These are phyloP conservation scores for Plagodis dolabraria DNA, from an alignment of 2,888 invertebrate genomes.

Conservation along the genomic window DNA sequence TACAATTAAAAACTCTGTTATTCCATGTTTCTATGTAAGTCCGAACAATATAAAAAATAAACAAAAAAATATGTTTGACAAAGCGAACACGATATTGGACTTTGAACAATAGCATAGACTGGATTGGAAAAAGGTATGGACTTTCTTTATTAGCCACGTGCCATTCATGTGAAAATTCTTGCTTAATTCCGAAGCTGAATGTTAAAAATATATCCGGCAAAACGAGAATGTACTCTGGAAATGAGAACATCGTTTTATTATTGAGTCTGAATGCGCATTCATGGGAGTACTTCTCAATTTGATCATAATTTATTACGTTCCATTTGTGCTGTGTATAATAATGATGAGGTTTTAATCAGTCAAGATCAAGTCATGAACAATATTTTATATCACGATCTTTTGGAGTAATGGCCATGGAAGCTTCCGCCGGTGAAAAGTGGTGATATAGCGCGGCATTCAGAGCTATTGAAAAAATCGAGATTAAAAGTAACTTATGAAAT, in stretches of 20 bases:
- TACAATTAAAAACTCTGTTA: neutral
- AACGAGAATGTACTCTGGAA: too few species aligned
- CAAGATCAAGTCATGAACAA: too few species aligned
- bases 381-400: too few species aligned
- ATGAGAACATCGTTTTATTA: constrained; percentile 8
- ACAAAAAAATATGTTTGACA: constrained; percentile 24
- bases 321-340: too few species aligned
- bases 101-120: constrained; percentile 37
- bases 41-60: constrained; percentile 18
- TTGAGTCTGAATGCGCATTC: constrained; percentile 2
- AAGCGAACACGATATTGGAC: constrained; percentile 37
- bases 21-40: constrained; percentile 9
- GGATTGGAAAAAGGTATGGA: constrained; percentile 35
- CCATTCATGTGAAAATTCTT: constrained; percentile 35
- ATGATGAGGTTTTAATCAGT: too few species aligned
- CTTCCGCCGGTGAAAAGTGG: too few species aligned
- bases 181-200: constrained; percentile 29
- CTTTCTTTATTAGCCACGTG: constrained; percentile 32
- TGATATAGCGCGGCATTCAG: too few species aligned
- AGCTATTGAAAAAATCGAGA: too few species aligned
- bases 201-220: constrained; percentile 8
- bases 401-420: too few species aligned
- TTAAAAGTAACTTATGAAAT: too few species aligned
- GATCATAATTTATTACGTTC: too few species aligned
- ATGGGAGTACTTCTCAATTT: constrained; percentile 3